These are phyloP conservation scores for Baccha elongata DNA, from an alignment of 2,888 invertebrate genomes.

Conservation along the genomic window DNA sequence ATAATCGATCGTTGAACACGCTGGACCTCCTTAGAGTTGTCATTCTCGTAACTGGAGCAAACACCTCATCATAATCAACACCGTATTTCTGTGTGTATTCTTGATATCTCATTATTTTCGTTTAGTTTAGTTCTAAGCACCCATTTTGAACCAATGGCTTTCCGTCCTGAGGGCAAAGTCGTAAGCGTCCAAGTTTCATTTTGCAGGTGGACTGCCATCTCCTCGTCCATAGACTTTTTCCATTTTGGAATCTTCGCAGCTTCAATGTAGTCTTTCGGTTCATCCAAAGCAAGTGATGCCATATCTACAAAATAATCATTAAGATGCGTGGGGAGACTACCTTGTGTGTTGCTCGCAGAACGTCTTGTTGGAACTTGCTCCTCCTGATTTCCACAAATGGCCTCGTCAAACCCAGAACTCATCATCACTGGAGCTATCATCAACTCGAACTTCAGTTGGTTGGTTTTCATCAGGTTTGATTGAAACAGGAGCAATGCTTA, in stretches of 20 bases:
- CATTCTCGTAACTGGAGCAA: too few relatives aligned
- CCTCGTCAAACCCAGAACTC: constrained; percentile 17
- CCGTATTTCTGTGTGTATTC: too few relatives aligned
- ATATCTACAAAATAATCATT: constrained; percentile 16
- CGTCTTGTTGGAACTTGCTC: not conserved
- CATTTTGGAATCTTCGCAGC: not conserved
- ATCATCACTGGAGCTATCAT: constrained; percentile 23
- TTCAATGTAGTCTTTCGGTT: constrained; percentile 6
- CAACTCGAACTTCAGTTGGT: not conserved
- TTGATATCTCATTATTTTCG: too few relatives aligned
- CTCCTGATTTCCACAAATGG: not conserved
- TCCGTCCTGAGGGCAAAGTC: constrained; percentile 23
- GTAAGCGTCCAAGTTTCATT: constrained; percentile 1
- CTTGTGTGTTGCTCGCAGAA: not conserved
- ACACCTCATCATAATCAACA: too few relatives aligned
- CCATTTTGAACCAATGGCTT: constrained; percentile 22
- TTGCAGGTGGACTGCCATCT: constrained; percentile 3
- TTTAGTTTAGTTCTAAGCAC: constrained; percentile 15
- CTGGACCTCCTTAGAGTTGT: too few relatives aligned
- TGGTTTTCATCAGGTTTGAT: not conserved
- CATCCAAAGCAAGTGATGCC: constrained; percentile 12
- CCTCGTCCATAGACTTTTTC: constrained; percentile 11
- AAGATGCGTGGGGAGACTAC: not conserved
- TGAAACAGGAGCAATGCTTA: not conserved
- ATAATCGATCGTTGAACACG: too few relatives aligned